phyloP scores from a whole-genome alignment of 1,140 invertebrate genomes.

The Bombus picipes region DNA sequence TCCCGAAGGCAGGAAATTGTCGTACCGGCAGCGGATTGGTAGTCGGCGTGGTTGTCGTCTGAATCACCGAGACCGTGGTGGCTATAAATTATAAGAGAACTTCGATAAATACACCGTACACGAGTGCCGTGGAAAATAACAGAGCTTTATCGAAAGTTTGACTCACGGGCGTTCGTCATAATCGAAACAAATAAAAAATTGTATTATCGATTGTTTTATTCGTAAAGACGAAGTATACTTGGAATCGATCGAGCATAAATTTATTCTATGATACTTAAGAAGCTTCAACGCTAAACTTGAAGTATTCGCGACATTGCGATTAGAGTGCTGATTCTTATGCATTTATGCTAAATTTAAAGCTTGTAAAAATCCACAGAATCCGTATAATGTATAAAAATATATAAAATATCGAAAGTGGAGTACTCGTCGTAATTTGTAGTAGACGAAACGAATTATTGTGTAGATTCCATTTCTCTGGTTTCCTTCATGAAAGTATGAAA shows the following conservation, averaged over 20 bases:
- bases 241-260: not conserved
- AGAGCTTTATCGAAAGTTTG: slow-evolving; percentile 17
- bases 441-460: not conserved
- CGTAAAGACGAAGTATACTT: not conserved
- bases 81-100: slow-evolving; percentile 53
- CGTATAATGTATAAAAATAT: no score
- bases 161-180: not conserved
- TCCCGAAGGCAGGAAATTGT: slow-evolving; percentile 80
- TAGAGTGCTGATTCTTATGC: no score
- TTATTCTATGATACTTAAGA: not conserved
- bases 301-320: no score
- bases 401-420: no score
- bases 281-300: no score
- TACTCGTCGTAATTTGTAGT: no score
- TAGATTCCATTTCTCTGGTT: no score
- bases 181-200: slow-evolving; percentile 31
- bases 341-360: no score
- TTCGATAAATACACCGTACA: slow-evolving; percentile 41
- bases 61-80: slow-evolving; percentile 48
- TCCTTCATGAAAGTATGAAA: not conserved
- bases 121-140: slow-evolving; percentile 30
- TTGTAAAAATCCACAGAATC: no score
- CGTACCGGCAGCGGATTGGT: slow-evolving; percentile 74
- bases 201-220: not conserved
- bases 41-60: slow-evolving; percentile 66